Evolutionary conservation across 2,797 vertebrate genomes (phyloP).

Genomic region (Pseudochirops cupreus): DNA sequence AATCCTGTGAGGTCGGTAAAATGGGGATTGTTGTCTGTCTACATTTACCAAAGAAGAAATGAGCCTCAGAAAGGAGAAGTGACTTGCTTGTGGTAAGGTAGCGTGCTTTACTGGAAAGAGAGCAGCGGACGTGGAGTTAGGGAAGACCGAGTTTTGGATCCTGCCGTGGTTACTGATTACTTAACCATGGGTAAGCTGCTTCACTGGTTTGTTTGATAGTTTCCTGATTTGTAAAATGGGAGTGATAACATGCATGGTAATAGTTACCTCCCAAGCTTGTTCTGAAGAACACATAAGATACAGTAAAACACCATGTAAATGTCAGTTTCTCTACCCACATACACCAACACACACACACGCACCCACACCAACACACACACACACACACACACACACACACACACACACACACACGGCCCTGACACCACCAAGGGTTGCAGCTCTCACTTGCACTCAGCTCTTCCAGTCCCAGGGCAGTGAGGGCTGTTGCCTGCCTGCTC

Average conservation of each 20-base stretch:
- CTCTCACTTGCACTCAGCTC: neutral
- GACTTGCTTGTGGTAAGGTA: neutral
- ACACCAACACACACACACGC: too few relatives aligned
- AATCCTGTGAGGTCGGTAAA: neutral
- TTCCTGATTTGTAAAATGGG: neutral
- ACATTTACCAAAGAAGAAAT: neutral
- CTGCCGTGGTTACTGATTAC: neutral
- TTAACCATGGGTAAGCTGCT: neutral
- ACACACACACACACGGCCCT: accelerated
- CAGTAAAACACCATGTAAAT: too few relatives aligned
- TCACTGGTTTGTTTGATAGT: neutral
- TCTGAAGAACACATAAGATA: too few relatives aligned
- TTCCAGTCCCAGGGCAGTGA: neutral
- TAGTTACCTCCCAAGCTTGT: too few relatives aligned
- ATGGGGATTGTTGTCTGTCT: neutral
- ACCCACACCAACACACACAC: too few relatives aligned
- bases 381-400: too few relatives aligned
- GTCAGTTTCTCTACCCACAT: too few relatives aligned
- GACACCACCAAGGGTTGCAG: neutral
- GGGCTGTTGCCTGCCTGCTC: neutral
- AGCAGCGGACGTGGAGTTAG: neutral
- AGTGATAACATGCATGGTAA: neutral
- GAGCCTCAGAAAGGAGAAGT: neutral
- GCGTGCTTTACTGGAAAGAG: neutral
- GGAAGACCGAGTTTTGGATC: neutral